Evolutionary conservation across 2,888 invertebrate genomes (phyloP), one percentile per base, ranked within the genome.

Genomic region (Drosophila trichaetosa): DNA sequence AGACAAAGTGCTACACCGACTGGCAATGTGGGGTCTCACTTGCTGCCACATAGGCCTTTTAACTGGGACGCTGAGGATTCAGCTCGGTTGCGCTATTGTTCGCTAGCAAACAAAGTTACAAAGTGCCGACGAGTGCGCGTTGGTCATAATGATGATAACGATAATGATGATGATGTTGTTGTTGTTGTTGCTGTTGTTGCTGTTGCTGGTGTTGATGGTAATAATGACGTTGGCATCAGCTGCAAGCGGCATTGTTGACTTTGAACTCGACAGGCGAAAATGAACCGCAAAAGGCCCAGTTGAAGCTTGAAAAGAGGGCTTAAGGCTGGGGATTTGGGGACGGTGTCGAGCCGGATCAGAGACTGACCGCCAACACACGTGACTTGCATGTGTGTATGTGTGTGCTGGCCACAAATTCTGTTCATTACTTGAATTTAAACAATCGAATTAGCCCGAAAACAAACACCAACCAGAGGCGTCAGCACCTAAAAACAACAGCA

Each of bases 381-480:
- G 77, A 72, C 65, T 61, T 60, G 60, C 42, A 81, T 66, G 46
- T 61, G 61, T 36, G 56, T 42, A 34, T 66, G 48, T 51, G 63
- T 48, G 46, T 46, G 21, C 53, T 27, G 8, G 61, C 66, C 66
- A 58, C 68, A 76, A 71, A 70, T 51, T 60, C 74, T 68, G 67
- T 69, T 71, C 83, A 83, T 80, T 77, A 87, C 84, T 77, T 83
- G 72, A 60, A 72, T 76, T 69, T 63, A 85, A 87, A 72, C 88
- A 85, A 76, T 83, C 83, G 86, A 88, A 85, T 85, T 79, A 82
- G 72, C 72, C 70, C 42, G 13, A 64, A 78, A 69, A 70, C 73
- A 80, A 70, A 68, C 57, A 70, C 56, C 58, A 59, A 57, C 64
- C 67, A 54, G 49, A 70, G 76, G 67, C 76, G 63, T 61, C 61